Evolutionary conservation across 2,888 invertebrate genomes (phyloP).

Genomic region (Capitulum mitella): DNA sequence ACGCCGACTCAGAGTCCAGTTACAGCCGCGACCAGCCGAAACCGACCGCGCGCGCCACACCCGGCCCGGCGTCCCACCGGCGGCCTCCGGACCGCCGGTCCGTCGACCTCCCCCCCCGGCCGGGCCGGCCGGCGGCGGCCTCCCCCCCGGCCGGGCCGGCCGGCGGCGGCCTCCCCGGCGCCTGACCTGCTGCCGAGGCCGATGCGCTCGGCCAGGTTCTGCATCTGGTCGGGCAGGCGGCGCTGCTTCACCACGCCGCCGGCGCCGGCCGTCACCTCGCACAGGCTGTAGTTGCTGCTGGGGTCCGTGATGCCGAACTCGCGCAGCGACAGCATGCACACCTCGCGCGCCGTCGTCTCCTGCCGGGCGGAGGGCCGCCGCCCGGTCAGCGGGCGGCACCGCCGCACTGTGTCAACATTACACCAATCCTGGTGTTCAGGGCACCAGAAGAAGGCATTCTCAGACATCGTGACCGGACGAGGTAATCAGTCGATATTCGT

Average conservation of each 20-base stretch:
- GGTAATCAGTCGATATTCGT: no score
- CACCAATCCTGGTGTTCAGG: no score
- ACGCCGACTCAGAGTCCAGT: no score
- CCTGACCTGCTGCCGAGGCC: slow-evolving; percentile 54
- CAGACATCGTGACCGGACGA: no score
- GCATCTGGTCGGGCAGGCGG: slow-evolving; percentile 84
- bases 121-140: no score
- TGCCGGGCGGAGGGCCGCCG: no score
- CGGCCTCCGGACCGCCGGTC: no score
- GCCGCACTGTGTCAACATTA: no score
- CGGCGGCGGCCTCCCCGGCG: not conserved
- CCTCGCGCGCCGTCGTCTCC: slow-evolving; percentile 61
- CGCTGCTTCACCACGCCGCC: slow-evolving; percentile 94
- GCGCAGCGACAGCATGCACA: slow-evolving; percentile 92
- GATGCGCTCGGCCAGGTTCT: slow-evolving; percentile 92
- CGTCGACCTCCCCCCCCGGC: no score
- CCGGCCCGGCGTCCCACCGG: no score
- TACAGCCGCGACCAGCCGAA: not conserved
- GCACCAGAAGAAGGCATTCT: no score
- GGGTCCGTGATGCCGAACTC: slow-evolving; percentile 94
- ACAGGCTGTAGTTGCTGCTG: slow-evolving; percentile 87
- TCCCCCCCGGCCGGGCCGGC: not conserved
- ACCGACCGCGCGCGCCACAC: not conserved
- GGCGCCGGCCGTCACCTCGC: slow-evolving; percentile 92
- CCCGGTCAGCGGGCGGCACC: no score